A percentile compares a stretch with the other conserved stretches of the same genome.
Conservation (phyloP, 2,113 vertebrate species). For the Indri indri region DNA sequence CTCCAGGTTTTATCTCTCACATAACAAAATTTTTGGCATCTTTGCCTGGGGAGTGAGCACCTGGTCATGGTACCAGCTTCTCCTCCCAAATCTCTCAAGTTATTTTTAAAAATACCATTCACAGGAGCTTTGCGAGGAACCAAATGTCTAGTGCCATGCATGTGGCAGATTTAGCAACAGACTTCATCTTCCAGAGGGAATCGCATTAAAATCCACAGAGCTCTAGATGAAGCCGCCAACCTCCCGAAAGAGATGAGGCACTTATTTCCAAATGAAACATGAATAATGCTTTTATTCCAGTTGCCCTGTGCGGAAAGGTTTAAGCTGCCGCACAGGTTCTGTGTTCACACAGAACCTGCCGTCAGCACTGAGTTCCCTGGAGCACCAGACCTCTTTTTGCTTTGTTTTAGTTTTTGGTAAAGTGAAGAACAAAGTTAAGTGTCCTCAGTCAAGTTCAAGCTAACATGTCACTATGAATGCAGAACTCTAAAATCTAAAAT, state of each 20-base stretch:
- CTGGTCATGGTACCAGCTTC: neutral
- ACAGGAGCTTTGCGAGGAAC: neutral
- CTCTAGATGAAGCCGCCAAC: neutral
- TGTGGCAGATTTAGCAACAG: neutral
- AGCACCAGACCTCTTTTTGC: neutral
- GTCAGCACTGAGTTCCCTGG: rapidly evolving
- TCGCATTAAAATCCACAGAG: neutral
- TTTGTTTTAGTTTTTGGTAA: neutral
- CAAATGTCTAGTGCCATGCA: rapidly evolving
- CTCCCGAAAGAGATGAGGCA: neutral
- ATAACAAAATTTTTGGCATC: neutral
- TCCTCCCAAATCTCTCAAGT: neutral
- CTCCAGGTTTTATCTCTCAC: neutral
- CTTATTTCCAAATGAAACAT: neutral
- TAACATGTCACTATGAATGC: rapidly evolving
- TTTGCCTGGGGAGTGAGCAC: neutral
- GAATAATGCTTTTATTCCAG: neutral
- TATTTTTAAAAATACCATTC: neutral
- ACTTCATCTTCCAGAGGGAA: neutral
- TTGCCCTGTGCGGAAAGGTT: neutral
- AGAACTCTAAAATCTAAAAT: too few relatives aligned
- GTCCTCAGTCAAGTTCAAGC: neutral
- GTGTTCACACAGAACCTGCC: rapidly evolving
- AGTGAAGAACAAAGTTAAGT: neutral
- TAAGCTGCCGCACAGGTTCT: too few relatives aligned